Evolutionary conservation across 2,888 invertebrate species (phyloP).

Genomic region (Tolmerus cingulatus): DNA sequence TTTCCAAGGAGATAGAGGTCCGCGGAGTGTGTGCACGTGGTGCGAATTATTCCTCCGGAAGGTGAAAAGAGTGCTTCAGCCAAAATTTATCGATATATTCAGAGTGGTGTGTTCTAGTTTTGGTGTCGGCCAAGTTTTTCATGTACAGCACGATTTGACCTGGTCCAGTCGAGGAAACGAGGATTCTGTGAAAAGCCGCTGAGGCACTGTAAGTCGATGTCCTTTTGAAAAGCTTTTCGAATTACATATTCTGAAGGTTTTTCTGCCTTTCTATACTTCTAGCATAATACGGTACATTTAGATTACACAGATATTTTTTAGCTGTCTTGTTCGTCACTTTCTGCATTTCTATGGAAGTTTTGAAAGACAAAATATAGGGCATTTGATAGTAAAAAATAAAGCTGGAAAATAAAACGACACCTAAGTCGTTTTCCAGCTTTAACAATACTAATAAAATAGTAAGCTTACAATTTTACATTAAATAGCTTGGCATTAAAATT

Average conservation of each 20-base stretch:
- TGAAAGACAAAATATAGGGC: too few relatives aligned
- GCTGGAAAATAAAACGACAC: too few relatives aligned
- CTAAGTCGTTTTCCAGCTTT: too few relatives aligned
- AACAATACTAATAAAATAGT: too few relatives aligned
- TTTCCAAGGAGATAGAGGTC: background rate
- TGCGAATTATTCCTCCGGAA: background rate
- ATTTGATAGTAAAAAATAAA: too few relatives aligned
- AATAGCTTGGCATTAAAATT: too few relatives aligned
- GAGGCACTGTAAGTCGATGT: background rate
- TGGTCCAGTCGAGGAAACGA: background rate
- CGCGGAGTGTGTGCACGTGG: background rate
- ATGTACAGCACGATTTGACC: too few relatives aligned
- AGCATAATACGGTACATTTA: too few relatives aligned
- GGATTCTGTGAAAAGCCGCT: background rate
- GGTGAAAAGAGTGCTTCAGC: background rate
- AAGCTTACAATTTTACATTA: too few relatives aligned
- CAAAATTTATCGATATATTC: background rate
- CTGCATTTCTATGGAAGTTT: too few relatives aligned
- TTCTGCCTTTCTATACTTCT: background rate
- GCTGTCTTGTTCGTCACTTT: too few relatives aligned
- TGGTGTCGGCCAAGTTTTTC: background rate
- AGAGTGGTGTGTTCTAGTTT: background rate
- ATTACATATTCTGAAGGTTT: background rate
- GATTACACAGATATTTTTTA: too few relatives aligned
- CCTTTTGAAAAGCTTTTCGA: background rate